Percentiles rank a stretch among this genome's conserved stretches.
phyloP scores from a whole-genome alignment of 2,888 invertebrate genomes.

The Cephus pulcher region DNA sequence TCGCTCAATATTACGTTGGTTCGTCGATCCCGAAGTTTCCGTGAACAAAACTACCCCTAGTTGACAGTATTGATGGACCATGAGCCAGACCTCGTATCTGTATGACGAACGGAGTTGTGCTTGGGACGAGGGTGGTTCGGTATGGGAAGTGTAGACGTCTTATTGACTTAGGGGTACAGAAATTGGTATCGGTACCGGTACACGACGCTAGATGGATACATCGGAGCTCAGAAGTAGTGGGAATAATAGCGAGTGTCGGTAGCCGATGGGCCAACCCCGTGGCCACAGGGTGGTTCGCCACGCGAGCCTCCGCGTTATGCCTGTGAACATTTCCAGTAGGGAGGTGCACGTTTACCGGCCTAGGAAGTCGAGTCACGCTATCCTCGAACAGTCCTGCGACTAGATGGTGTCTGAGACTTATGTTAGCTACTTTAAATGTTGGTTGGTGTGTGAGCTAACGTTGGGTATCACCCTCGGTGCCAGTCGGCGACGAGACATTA shows the following conservation, averaged over 20 bases:
- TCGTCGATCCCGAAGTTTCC: background rate
- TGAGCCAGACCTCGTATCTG: background rate
- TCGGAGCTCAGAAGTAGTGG: slow-evolving; percentile 30
- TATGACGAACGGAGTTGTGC: background rate
- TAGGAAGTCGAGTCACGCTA: slow-evolving; percentile 32
- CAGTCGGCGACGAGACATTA: slow-evolving; percentile 57
- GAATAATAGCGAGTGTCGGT: slow-evolving; percentile 56
- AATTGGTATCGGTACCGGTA: background rate
- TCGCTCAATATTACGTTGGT: background rate
- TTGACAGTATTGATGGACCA: background rate
- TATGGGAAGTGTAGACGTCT: background rate
- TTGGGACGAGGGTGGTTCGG: background rate
- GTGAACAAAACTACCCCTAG: background rate
- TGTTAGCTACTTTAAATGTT: background rate
- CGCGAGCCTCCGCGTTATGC: slow-evolving; percentile 54
- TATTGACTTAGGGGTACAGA: background rate
- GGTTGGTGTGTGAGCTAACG: background rate
- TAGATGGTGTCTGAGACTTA: slow-evolving; percentile 3
- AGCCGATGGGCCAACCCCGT: slow-evolving; percentile 31
- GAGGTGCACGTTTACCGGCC: slow-evolving; percentile 27
- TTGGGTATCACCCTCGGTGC: slow-evolving; percentile 60
- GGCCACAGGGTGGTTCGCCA: slow-evolving; percentile 62
- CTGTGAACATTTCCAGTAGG: slow-evolving; percentile 12
- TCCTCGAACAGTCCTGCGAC: slow-evolving; percentile 20
- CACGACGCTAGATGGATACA: background rate